Evolutionary conservation across 2,113 vertebrate species (phyloP), one percentile per base, ranked within the genome.

Genomic region (Pachycephala philippinensis): DNA sequence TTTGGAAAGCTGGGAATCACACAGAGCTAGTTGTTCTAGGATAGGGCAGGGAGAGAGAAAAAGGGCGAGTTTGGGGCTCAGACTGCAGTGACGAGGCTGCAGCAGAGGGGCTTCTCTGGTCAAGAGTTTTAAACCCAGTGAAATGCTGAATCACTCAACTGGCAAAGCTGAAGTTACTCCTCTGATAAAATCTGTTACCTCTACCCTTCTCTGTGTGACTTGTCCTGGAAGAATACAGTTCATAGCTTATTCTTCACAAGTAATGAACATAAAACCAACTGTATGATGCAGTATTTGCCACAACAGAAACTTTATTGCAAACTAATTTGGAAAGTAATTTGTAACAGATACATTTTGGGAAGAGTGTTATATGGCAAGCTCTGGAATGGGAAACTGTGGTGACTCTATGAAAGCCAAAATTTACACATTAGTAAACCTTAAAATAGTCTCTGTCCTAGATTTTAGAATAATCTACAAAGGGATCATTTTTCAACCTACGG

Each of bases 391-490:
- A 93, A 88, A 84, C 24, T 42, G 53, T 31, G 40, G 44, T 45
- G 68, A 78, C 52, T 60, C 49, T 57, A 10, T 57, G 57, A 89
- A 93, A 87, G 83, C 85, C 95, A 94, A 86, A 44, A 89, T 81
- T 75, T 81, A 52, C 22, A 60, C 85, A 71, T 94, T 30, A 86
- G 28, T 68, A 90, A 93, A 81, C n/a, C 90, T 84, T 95, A 90
- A 96, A 97, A 95, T 90, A 93, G 80, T 26, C 79, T 18, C 28
- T 42, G 69, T 71, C 60, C 45, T 75, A 61, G 65, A 93, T 85
- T 87, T 93, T 59, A 78, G 65, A 90, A 90, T 88, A 93, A 96
- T 94, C 68, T 95, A 90, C 90, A 95, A 94, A 94, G 78, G 56
- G 83, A 64, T 83, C 60, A 92, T 95, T 96, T 96, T 94, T 94